phyloP scores from a whole-genome alignment of 2,797 vertebrate genomes.

The Ptychobarbus kaznakovi region DNA sequence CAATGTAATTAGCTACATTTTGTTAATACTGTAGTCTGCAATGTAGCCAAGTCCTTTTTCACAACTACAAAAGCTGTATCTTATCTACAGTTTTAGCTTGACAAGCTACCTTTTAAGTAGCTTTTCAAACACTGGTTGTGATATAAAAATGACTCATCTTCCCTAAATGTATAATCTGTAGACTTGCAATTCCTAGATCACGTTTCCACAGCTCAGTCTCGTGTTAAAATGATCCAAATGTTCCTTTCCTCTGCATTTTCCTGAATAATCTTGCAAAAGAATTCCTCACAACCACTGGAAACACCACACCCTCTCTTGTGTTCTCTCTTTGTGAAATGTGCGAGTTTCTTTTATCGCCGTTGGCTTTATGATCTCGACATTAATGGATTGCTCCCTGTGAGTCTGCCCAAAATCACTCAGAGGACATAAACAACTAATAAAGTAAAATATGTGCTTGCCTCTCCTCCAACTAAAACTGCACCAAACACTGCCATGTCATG shows the following conservation, averaged over 20 bases:
- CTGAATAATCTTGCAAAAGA: constrained; percentile 10
- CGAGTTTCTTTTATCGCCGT: constrained; percentile 73
- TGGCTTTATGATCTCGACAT: constrained; percentile 75
- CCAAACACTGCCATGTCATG: constrained; percentile 48
- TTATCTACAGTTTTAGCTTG: neutral
- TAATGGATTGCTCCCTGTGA: constrained; percentile 77
- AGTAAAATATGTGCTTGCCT: constrained; percentile 76
- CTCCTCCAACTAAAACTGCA: constrained; percentile 53
- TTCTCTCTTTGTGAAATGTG: constrained; percentile 52
- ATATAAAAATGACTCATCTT: neutral
- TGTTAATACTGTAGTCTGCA: neutral
- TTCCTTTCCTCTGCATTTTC: constrained; percentile 6
- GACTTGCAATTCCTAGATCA: neutral
- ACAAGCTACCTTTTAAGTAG: neutral
- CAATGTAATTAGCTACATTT: neutral
- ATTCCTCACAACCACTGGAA: constrained; percentile 26
- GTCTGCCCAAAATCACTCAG: constrained; percentile 66
- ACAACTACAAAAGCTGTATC: neutral
- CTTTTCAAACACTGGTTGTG: neutral
- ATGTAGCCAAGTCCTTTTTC: neutral
- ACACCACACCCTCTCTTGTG: constrained; percentile 17
- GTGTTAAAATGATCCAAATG: neutral
- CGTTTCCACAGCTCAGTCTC: neutral
- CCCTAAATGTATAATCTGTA: neutral
- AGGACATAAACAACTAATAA: constrained; percentile 83